Evolutionary conservation across 2,888 invertebrate genomes (phyloP), one percentile per base, ranked within the genome.

Genomic region (Andrena bicolor): DNA sequence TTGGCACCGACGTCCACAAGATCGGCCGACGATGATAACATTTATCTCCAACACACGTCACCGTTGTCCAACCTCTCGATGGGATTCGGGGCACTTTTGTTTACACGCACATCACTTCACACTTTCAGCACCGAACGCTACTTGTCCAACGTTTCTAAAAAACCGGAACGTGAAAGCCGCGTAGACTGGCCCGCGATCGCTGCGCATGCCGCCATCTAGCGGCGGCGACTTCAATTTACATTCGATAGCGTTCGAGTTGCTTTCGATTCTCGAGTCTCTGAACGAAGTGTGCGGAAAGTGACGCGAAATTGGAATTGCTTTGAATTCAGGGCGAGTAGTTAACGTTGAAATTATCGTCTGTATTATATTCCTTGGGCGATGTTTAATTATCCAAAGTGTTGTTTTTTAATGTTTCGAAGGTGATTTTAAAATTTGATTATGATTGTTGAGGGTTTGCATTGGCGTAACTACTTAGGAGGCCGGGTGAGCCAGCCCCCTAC

Each of bases 21-120:
- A 32, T 65, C 48, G 51, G 61, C 69, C n/a, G 30, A 53, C 16
- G 20, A 16, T 20, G 58, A 23, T 63, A 28, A 69, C 76, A 77
- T 81, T 64, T 66, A 53, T 80, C 28, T 65, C 74, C 23, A n/a
- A 16, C 35, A 73, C 73, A 49, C 64, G 61, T 85, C 83, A 77
- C 53, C 61, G 49, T 30, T 26, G 61, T 26, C 28, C 35, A 61
- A 78, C 75, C 73, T 66, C 60, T 66, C 60, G 30, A 65, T 16
- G 20, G 49, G 30, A 49, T 63, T 76, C 49, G 48, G 32, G n/a
- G 32, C 63, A 74, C 70, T 35, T 28, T 76, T 69, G 75, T 80
- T 80, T 73, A 73, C 82, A 71, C 78, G 53, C 58, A 74, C 66
- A 49, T 53, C 61, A 48, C 71, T 74, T 65, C 35, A 35, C 68